These are phyloP conservation scores for Temnothorax rugatulus DNA, from an alignment of 2,888 invertebrate genomes.

Conservation along the genomic window DNA sequence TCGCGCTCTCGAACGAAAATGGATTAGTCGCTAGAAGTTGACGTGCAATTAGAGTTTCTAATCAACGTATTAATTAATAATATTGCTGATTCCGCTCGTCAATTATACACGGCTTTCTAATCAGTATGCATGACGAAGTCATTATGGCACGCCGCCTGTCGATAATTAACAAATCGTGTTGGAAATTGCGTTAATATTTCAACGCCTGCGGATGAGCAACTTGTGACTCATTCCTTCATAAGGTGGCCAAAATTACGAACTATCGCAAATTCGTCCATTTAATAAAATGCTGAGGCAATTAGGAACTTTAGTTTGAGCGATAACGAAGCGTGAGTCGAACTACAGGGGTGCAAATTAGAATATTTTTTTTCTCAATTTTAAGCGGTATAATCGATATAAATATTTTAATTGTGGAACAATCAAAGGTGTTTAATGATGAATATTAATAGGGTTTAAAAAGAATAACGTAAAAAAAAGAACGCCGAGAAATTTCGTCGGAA, in stretches of 20 bases:
- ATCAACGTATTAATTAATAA: slow-evolving; percentile 69
- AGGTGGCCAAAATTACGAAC: neutral
- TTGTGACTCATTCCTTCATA: neutral
- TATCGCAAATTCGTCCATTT: neutral
- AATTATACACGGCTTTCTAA: slow-evolving; percentile 33
- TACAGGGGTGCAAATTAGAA: neutral
- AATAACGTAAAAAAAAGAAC: neutral
- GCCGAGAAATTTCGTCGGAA: neutral
- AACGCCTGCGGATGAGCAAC: neutral
- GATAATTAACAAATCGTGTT: slow-evolving; percentile 52
- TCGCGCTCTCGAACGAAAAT: slow-evolving; percentile 60
- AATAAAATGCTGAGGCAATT: neutral
- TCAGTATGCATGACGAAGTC: slow-evolving; percentile 23
- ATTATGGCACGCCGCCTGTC: slow-evolving; percentile 12
- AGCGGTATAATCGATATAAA: neutral
- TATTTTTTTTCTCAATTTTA: neutral
- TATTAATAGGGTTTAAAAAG: neutral
- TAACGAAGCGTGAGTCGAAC: neutral
- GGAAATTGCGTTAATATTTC: slow-evolving; percentile 41
- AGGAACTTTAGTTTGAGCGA: neutral
- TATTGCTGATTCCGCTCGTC: slow-evolving; percentile 52
- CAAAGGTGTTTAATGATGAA: neutral
- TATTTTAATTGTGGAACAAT: neutral
- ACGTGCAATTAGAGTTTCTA: slow-evolving; percentile 71
- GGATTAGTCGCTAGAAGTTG: slow-evolving; percentile 60